phyloP scores from a whole-genome alignment of 2,888 invertebrate genomes.

The Drosophila heteroneura region DNA sequence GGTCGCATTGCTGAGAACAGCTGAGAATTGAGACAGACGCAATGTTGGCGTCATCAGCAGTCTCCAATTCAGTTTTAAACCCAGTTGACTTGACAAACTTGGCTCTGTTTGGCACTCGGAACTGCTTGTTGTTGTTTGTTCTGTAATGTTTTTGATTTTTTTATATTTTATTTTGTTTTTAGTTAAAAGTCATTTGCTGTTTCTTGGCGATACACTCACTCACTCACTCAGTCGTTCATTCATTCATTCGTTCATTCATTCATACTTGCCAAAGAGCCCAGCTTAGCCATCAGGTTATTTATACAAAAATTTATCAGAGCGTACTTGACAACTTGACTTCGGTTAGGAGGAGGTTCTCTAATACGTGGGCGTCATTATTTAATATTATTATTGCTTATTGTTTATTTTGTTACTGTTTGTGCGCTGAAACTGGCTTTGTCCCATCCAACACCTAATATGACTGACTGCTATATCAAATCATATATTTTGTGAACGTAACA shows the following conservation, averaged over 20 bases:
- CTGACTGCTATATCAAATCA: conserved; percentile 1
- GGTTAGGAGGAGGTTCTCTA: conserved; percentile 26
- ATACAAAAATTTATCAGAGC: conserved; percentile 41
- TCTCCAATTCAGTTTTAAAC: conserved; percentile 31
- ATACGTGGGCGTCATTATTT: conserved; percentile 56
- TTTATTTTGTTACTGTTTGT: conserved; percentile 14
- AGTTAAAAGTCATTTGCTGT: conserved; percentile 62
- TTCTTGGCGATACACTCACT: conserved; percentile 42
- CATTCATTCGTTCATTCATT: conserved; percentile 47
- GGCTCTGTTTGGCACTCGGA: conserved; percentile 70
- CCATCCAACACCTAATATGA: conserved; percentile 10
- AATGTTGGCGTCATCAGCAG: conserved; percentile 71
- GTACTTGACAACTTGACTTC: conserved; percentile 69
- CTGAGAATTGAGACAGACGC: conserved; percentile 62
- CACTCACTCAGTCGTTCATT: conserved; percentile 54
- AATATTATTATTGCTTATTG: conserved; percentile 35
- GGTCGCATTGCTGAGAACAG: conserved; percentile 60
- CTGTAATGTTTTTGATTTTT: conserved; percentile 34
- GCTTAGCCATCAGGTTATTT: conserved; percentile 68
- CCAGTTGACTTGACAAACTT: conserved; percentile 71
- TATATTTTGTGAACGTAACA: neutral
- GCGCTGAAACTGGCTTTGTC: conserved; percentile 14
- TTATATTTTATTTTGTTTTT: conserved; percentile 42
- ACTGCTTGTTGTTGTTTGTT: conserved; percentile 54
- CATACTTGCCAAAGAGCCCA: conserved; percentile 33